Evolutionary conservation across 2,113 vertebrate genomes (phyloP).

Genomic region (Sylvilagus bachmani): DNA sequence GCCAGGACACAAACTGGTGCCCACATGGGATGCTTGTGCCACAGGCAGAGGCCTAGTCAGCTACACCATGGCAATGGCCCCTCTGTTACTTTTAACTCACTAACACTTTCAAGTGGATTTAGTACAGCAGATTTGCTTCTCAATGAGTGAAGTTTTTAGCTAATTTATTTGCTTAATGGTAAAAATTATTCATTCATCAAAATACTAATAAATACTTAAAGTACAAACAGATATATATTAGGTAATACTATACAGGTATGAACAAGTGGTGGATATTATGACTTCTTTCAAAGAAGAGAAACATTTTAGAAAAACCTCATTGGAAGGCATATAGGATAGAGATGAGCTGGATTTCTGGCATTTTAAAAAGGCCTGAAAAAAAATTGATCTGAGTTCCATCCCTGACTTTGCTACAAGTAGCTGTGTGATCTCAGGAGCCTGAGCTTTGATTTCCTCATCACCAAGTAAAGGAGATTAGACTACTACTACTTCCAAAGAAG

Average conservation of each 20-base stretch:
- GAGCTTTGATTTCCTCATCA: neutral
- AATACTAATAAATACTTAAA: neutral
- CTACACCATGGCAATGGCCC: too few species aligned
- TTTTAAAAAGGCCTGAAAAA: neutral
- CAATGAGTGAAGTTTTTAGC: neutral
- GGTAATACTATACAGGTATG: neutral
- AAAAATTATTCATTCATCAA: neutral
- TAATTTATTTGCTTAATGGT: neutral
- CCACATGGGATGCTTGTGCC: too few species aligned
- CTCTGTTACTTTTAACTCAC: neutral
- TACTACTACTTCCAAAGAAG: neutral
- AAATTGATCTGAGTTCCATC: neutral
- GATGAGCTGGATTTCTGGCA: neutral
- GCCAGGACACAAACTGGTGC: too few species aligned
- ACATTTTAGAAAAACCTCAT: neutral
- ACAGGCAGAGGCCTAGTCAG: too few species aligned
- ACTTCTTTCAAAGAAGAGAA: neutral
- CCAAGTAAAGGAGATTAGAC: neutral
- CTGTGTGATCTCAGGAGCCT: neutral
- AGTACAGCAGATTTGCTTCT: neutral
- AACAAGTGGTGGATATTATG: neutral
- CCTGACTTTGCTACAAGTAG: neutral
- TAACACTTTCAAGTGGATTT: neutral
- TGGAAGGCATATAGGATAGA: neutral
- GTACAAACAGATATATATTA: neutral